phyloP scores from a whole-genome alignment of 2,113 vertebrate species.

The Oreotragus oreotragus region DNA sequence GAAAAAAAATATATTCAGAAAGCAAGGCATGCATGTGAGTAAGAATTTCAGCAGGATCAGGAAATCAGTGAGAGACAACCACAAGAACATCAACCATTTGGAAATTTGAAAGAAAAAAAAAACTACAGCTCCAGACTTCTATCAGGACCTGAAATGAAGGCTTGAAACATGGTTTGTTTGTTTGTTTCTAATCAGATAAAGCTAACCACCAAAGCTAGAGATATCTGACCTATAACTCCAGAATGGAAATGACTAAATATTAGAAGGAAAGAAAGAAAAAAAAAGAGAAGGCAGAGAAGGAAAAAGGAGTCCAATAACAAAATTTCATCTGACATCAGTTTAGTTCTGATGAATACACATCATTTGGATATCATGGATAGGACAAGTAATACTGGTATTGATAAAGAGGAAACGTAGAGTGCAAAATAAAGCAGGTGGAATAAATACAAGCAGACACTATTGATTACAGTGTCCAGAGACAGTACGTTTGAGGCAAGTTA shows the following conservation, averaged over 20 bases:
- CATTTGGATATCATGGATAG: neutral
- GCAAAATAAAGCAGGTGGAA: neutral
- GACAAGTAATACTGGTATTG: neutral
- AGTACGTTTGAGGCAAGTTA: neutral
- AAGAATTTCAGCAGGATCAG: neutral
- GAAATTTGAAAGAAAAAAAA: neutral
- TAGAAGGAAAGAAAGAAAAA: neutral
- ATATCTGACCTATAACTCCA: neutral
- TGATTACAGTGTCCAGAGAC: neutral
- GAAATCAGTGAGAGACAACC: neutral
- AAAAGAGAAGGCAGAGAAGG: neutral
- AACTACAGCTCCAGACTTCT: neutral
- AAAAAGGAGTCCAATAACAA: neutral
- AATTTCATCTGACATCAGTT: neutral
- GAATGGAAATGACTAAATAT: neutral
- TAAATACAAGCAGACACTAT: neutral
- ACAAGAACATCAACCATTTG: neutral
- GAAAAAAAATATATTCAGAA: neutral
- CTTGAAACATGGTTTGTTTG: neutral
- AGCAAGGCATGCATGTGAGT: neutral
- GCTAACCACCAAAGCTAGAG: neutral
- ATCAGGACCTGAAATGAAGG: neutral
- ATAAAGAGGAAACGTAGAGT: neutral
- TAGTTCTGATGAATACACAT: neutral
- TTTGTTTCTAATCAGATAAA: neutral